Conservation (phyloP, 2,888 invertebrate genomes). For the Oscheius sp. region DNA sequence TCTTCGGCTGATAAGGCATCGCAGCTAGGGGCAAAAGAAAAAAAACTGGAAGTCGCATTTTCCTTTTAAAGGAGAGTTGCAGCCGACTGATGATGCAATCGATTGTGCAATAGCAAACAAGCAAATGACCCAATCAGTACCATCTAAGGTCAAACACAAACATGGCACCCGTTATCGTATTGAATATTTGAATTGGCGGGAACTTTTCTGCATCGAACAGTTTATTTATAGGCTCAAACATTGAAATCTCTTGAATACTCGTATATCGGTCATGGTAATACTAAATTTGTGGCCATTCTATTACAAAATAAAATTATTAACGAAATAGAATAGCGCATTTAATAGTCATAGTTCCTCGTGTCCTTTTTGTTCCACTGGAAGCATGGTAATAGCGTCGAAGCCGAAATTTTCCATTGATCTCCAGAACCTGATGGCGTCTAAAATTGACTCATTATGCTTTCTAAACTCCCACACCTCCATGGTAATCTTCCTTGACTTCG, state of each 20-base stretch:
- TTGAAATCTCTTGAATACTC: not conserved
- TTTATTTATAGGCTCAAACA: too few relatives aligned
- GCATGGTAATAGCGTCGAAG: constrained; percentile 19
- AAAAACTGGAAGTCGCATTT: not conserved
- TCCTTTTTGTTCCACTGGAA: not conserved
- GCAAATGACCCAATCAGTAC: constrained; percentile 1
- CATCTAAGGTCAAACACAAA: constrained; percentile 12
- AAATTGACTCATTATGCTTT: not conserved
- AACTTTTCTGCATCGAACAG: too few relatives aligned
- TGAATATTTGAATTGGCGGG: not conserved
- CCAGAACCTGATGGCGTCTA: constrained; percentile 19
- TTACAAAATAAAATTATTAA: not conserved
- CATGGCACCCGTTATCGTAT: not conserved
- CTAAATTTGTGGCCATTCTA: not conserved
- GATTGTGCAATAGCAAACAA: not conserved
- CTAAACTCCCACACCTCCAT: not conserved
- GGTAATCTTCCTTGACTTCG: constrained; percentile 11
- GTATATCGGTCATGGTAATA: not conserved
- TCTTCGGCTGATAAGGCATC: not conserved
- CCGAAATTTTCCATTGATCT: constrained; percentile 9
- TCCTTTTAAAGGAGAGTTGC: too few relatives aligned
- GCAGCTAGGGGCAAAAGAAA: not conserved
- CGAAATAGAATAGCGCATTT: not conserved
- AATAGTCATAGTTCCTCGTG: constrained; percentile 12
- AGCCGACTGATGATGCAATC: too few relatives aligned